Evolutionary conservation across 1,140 invertebrate species (phyloP), one percentile per base, ranked within the genome.

Genomic region (Varroa destructor): DNA sequence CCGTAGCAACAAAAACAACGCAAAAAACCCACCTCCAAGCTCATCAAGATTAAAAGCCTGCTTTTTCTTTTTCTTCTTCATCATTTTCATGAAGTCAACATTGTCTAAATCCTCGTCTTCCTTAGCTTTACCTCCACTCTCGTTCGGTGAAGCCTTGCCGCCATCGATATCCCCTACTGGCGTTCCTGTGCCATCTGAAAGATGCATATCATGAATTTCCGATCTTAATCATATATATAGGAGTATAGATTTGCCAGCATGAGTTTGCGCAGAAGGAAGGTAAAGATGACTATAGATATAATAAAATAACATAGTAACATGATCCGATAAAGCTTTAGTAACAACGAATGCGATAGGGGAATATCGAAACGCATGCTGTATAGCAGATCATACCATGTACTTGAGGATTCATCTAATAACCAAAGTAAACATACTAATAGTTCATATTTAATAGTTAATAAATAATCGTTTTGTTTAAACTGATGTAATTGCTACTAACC

Each of bases 111-210:
- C 43, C 61, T 57, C 73, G 36, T 37, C 12, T 25, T 72, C 73
- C 43, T 76, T 74, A 8, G 71, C 74, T 43, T 71, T 67, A 36
- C 61, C 70, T 25, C 74, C 75, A 43, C 74, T 75, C 71, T 75
- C 75, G 25, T 51, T 51, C 46, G 46, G 46, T 3, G 46, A 51
- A 51, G 46, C 46, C 46, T 64, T 77, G 10, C 74, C 76, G 42
- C 74, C 77, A 55, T 77, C 78, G 46, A 80, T 73, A 73, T 78
- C 72, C 81, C 82, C 75, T 78, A 82, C 84, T 74, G 61, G 40
- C 61, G 61, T 67, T 2, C 40, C 40, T 25, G 61, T 5, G 46
- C 37, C 61, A 67, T 67, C 61, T 67, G 14, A 58, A 12, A 58
- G 0, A 58, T 37, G 6, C 57, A 42, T 37, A 42, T 58, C 25